These are phyloP conservation scores for Piprites chloris DNA, from an alignment of 2,113 vertebrate genomes.

Conservation along the genomic window DNA sequence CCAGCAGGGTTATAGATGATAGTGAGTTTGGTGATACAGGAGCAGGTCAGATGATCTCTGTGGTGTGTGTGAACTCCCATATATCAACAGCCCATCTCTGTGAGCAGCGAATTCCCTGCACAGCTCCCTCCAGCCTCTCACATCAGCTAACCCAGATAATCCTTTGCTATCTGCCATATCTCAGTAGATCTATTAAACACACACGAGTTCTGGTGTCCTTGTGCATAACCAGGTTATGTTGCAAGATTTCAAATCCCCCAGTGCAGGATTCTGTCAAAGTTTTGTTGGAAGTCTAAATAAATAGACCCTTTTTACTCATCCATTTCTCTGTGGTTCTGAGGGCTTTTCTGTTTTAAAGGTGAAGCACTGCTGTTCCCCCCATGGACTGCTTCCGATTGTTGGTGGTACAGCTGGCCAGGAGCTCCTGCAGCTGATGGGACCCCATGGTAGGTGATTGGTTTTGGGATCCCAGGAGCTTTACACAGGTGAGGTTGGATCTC, in stretches of 20 bases:
- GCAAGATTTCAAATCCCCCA: neutral
- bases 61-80: neutral
- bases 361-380: neutral
- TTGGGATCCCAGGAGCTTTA: neutral
- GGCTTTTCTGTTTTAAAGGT: neutral
- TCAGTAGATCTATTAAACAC: slow-evolving; percentile 16
- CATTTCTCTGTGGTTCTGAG: neutral
- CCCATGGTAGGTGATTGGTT: neutral
- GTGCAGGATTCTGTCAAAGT: neutral
- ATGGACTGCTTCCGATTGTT: neutral
- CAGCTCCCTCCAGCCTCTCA: slow-evolving; percentile 15
- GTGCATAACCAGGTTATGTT: neutral
- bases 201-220: slow-evolving; percentile 2
- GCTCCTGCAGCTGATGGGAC: neutral
- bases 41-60: neutral
- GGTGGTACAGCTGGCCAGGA: neutral
- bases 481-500: neutral
- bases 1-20: neutral
- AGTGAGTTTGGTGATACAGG: neutral
- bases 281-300: neutral
- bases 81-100: neutral
- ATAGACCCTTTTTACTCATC: neutral
- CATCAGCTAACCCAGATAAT: slow-evolving; percentile 42
- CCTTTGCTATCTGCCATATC: slow-evolving; percentile 42
- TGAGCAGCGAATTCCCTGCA: neutral